Evolutionary conservation across 1,140 invertebrate species (phyloP), one percentile per base, ranked within the genome.

Genomic region (Drosophila paulistorum): DNA sequence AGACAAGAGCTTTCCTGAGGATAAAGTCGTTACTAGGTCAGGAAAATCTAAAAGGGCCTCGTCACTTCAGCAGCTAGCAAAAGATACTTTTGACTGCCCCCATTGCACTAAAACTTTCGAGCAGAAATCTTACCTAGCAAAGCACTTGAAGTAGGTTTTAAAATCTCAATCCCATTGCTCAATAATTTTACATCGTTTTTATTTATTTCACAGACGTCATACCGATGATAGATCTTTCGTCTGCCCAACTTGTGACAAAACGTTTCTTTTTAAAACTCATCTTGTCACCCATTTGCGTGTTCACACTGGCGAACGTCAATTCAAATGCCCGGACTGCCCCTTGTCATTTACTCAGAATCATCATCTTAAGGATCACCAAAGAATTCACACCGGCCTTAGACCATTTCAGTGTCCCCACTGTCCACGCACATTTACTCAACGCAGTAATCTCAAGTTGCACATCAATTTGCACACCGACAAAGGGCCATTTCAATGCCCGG

Each of bases 251-350:
- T 59, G 57, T 9, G 14, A 6, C 14, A 59, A 59, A 39, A 10
- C 7, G 6, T 59, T 59, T 11, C 11, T 59, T 4, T 59, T 59
- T 14, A 35, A 59, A 33, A 59, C 33, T 39, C 57, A 59, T 39
- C 57, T 59, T 13, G 3, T 39, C 14, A 59, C 57, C 57, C 57
- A 59, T 59, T 9, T 59, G 33, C 57, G 57, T 23, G 57, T 59
- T 11, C 57, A 59, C 10, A 59, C 57, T 1, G 57, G 57, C 13
- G 57, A 59, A 59, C 33, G 57, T 2, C 33, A 33, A 10, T 59
- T 20, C 10, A 39, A 59, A 59, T 59, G 57, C 7, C 33, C 17
- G n/a, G 30, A 39, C 14, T 59, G 57, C 6, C 11, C 33, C 2
- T 20, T 37, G 35, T 20, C 57, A 20, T 59, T 59, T 9, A 39